A percentile compares a stretch with the other conserved stretches of the same genome.
Conservation (phyloP, 2,113 vertebrate genomes). For the Bungarus multicinctus region DNA sequence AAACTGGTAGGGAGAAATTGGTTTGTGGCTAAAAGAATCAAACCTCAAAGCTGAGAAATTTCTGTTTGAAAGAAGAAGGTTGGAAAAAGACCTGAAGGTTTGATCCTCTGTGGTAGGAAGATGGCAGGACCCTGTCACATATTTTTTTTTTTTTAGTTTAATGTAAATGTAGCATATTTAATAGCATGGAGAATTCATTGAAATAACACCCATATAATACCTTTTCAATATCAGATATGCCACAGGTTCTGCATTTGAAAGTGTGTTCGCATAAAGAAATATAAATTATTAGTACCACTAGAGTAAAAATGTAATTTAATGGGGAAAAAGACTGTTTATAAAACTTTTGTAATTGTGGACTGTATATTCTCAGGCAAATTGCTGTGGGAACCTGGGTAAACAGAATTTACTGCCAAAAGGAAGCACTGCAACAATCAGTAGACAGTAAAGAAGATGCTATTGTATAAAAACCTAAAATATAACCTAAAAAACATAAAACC, state of each 20-base stretch:
- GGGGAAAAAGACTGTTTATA: neutral
- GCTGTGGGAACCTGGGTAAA: neutral
- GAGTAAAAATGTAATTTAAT: neutral
- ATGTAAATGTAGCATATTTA: neutral
- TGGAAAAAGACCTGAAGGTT: neutral
- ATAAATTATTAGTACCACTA: neutral
- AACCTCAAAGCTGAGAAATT: neutral
- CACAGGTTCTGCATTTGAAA: neutral
- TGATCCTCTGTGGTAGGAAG: neutral
- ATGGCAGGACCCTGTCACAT: neutral
- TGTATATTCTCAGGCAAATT: neutral
- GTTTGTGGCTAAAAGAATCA: neutral
- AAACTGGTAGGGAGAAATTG: neutral
- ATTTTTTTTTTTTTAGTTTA: neutral
- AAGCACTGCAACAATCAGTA: neutral
- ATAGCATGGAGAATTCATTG: neutral
- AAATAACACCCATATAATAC: neutral
- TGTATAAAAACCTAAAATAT: neutral
- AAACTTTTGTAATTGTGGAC: neutral
- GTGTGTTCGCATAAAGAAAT: neutral
- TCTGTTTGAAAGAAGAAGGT: neutral
- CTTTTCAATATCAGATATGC: neutral
- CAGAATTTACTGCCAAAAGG: neutral
- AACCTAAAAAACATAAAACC: neutral
- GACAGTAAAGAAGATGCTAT: neutral